Base-by-base conservation (phyloP, 2,888 invertebrate genomes). In the Iselma pallidipennis region DNA sequence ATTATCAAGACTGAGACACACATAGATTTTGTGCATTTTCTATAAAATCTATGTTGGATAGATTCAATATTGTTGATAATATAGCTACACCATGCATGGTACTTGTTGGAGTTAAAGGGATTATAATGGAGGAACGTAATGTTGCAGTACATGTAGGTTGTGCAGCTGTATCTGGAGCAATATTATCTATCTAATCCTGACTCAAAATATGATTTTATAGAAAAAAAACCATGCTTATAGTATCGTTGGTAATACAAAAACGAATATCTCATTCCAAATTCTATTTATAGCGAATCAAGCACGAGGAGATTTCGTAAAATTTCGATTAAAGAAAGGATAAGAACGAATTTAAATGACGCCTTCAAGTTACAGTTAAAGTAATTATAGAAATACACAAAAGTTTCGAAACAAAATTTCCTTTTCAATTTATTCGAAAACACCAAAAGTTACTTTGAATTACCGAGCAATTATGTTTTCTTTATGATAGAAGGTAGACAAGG, bases 311-410 rank as follows among this genome's bases (percentile, higher is more conserved):
- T 55, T 55, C 23, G 28, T 14, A 50, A 59, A 55, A 21, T 60
- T 49, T 25, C 33, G 31, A 45, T 29, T 21, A 57, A 57, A 61
- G 31, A n/a, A 5, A 16, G 37, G 16, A 16, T 16, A 16, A 4
- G 14, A 16, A 4, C 16, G 37, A 7, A 37, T 37, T 37, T 16
- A 7, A 57, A 50, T 16, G 19, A 49, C 52, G 61, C 63, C 64
- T 64, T 48, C 59, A 57, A 66, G 66, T 59, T 55, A 62, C 62
- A 65, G 65, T 65, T 66, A 65, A 65, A 62, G 53, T 60, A 66
- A 66, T 66, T 66, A 64, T 37, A 58, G 64, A 63, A 65, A 65
- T 66, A 56, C 58, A 51, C 33, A 51, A 61, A 59, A 62, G 55
- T 61, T 59, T 55, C 12, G 59, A 59, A 66, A 50, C 51, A 45